These are phyloP conservation scores for Leptinotarsa lineolata DNA, from an alignment of 1,140 invertebrate species.

Conservation along the genomic window DNA sequence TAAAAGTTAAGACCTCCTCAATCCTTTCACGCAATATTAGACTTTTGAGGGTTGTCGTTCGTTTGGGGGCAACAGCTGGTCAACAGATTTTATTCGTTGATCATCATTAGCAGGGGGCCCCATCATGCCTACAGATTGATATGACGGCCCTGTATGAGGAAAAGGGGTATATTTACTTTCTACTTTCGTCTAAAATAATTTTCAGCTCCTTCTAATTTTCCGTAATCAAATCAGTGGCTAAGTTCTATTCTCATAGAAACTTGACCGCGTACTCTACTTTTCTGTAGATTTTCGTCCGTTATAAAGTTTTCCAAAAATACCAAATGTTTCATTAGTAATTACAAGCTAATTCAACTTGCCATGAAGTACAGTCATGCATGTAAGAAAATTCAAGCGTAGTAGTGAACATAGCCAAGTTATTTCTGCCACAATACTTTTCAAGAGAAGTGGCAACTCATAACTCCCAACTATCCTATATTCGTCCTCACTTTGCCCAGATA, in stretches of 20 bases:
- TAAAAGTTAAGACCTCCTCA: no score
- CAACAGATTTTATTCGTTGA: no score
- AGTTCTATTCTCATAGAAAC: neutral
- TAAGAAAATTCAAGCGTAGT: constrained; percentile 26
- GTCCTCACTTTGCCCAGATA: constrained; percentile 17
- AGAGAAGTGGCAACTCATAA: constrained; percentile 14
- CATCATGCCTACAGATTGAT: no score
- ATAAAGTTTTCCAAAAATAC: constrained; percentile 12
- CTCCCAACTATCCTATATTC: constrained; percentile 14
- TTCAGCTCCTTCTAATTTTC: no score
- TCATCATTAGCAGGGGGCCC: no score
- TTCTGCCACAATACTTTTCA: constrained; percentile 29
- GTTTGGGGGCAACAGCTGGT: no score
- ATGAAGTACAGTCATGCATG: constrained; percentile 18
- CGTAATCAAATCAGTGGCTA: no score
- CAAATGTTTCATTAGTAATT: constrained; percentile 18
- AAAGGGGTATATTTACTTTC: no score
- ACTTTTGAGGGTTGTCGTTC: no score
- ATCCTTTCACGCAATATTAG: no score
- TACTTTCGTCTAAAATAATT: no score
- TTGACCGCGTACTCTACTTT: neutral
- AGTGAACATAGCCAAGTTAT: constrained; percentile 33
- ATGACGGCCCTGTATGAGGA: no score
- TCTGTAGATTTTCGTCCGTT: neutral
- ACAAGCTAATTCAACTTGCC: neutral